Percentiles rank a stretch among this genome's conserved stretches.
Conservation (phyloP, 2,888 invertebrate genomes). For the Esperia sulphurella region DNA sequence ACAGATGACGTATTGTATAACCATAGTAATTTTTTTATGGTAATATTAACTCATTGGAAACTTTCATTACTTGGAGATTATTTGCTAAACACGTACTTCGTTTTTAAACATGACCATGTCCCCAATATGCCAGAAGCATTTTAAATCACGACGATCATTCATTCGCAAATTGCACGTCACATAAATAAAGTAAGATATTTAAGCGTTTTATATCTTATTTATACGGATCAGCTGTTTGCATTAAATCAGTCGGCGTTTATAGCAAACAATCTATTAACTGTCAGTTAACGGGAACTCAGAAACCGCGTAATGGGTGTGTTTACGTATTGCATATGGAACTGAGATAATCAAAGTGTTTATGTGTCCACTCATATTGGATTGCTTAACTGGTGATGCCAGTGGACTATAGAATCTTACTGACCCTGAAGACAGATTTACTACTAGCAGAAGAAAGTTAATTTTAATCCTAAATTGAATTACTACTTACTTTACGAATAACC, state of each 20-base stretch:
- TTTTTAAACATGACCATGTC: not conserved
- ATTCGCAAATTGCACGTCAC: not conserved
- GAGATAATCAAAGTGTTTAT: constrained; percentile 3
- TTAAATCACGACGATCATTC: not conserved
- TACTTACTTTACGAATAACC: too few relatives aligned
- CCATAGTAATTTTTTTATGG: too few relatives aligned
- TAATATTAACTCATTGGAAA: too few relatives aligned
- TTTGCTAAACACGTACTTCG: too few relatives aligned
- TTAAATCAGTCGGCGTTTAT: constrained; percentile 48
- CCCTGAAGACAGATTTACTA: too few relatives aligned
- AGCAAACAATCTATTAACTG: constrained; percentile 36
- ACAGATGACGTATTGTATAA: too few relatives aligned
- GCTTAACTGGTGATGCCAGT: not conserved
- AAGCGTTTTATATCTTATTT: constrained; percentile 15
- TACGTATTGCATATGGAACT: constrained; percentile 20
- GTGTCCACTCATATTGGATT: constrained; percentile 11
- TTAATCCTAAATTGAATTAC: too few relatives aligned
- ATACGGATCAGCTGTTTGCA: constrained; percentile 41
- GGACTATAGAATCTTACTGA: too few relatives aligned
- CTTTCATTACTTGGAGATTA: too few relatives aligned
- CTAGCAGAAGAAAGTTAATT: too few relatives aligned
- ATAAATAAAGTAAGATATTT: not conserved
- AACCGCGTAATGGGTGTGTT: constrained; percentile 40
- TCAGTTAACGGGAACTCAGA: constrained; percentile 31
- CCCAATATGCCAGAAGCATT: not conserved